Evolutionary conservation across 1,140 invertebrate species (phyloP), one percentile per base, ranked within the genome.

Genomic region (Epicauta chinensis): DNA sequence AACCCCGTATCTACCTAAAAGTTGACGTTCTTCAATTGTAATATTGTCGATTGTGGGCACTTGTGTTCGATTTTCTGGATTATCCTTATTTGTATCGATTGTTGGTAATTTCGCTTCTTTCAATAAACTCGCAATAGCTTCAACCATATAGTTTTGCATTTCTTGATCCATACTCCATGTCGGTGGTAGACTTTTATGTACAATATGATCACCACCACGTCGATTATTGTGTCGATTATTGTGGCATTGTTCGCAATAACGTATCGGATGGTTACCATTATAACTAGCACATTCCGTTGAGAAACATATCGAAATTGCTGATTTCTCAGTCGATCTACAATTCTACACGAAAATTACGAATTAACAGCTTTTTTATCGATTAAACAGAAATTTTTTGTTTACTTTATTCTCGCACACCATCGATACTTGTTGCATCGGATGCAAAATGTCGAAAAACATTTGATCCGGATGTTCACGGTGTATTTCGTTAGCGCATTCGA

Each of bases 371-470:
- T 42, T 44, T 31, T 31, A 31, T 44, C 16, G 16, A 32, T 37
- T 39, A 39, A 23, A 5, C 23, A 23, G 7, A 23, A 23, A 23
- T 23, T n/a, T n/a, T n/a, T 14, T 6, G 50, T 49, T 47, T 71
- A 93, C 92, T 80, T 98, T 98, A 71, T 97, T 97, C 73, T 98
- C 96, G 72, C 96, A 98, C 42, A 90, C 82, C 77, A 91, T 88
- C 1, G 92, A 91, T 10, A 94, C 88, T 77, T 93, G 90, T 66
- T 92, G 89, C 81, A 94, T 93, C 0, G 94, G 95, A 71, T 93
- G 89, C 40, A 97, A 76, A 59, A 97, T 88, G 70, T 96, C 93
- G 62, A 89, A 85, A 69, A 90, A 91, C 62, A 92, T 81, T 68
- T 93, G 86, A 70, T 91, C 86, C 10, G 81, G 85, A 73, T 83